Percentiles rank a stretch among this genome's conserved stretches.
Evolutionary conservation across 1,140 invertebrate species (phyloP).

Genomic region (Paralvinella palmiformis): DNA sequence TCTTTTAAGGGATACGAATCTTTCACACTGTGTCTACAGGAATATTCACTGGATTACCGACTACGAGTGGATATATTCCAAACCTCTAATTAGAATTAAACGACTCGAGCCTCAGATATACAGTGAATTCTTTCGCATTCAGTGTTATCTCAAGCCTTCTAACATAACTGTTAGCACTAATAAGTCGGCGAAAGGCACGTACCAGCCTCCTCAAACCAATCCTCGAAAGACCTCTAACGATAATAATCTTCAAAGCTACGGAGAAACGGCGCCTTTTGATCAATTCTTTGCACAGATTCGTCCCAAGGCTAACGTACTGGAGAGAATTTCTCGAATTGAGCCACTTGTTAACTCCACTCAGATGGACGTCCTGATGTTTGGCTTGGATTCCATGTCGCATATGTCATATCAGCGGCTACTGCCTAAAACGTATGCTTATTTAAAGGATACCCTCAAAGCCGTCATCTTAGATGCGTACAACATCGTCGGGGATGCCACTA

Average conservation of each 20-base stretch:
- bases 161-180: too few relatives aligned
- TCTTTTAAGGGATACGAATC: background rate
- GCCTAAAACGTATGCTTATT: slow-evolving; percentile 30
- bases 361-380: background rate
- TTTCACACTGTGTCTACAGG: background rate
- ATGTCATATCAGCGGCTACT: slow-evolving; percentile 35
- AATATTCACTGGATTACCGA: background rate
- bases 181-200: too few relatives aligned
- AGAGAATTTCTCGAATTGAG: background rate
- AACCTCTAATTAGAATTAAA: background rate
- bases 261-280: background rate
- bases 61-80: background rate
- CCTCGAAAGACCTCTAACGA: too few relatives aligned
- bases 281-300: background rate
- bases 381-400: slow-evolving; percentile 36
- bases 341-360: background rate
- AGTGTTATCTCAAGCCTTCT: too few relatives aligned
- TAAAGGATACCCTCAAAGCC: slow-evolving; percentile 29
- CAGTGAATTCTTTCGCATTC: background rate
- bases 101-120: background rate
- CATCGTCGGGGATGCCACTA: slow-evolving; percentile 42
- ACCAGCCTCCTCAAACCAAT: too few relatives aligned
- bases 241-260: too few relatives aligned
- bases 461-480: slow-evolving; percentile 37
- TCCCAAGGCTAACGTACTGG: background rate